A percentile compares a stretch with the other conserved stretches of the same genome.
Evolutionary conservation across 2,113 vertebrate genomes (phyloP).

Genomic region (Castor canadensis): DNA sequence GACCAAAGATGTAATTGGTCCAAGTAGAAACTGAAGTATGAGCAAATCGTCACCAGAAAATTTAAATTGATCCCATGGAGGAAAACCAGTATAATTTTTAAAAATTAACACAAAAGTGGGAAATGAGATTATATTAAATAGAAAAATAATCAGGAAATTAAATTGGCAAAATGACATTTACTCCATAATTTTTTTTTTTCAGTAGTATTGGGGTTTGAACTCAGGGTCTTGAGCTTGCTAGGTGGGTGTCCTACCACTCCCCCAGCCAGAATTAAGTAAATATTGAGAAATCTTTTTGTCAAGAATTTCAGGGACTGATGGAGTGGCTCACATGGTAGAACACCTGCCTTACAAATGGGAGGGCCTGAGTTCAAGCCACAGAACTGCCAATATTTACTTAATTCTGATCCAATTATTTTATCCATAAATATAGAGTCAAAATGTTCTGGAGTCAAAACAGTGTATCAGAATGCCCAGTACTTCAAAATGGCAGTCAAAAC

Average conservation of each 20-base stretch:
- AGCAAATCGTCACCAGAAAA: constrained; percentile 13
- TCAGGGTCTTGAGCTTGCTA: no score
- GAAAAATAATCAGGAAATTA: no score
- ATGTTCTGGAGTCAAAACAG: background rate
- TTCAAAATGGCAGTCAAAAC: background rate
- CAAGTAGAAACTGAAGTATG: background rate
- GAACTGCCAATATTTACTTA: constrained; percentile 15
- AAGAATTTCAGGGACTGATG: no score
- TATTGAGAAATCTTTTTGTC: no score
- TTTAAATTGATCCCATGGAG: background rate
- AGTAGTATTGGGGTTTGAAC: no score
- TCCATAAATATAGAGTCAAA: background rate
- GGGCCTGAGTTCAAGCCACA: no score
- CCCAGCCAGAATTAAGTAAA: no score
- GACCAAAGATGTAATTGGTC: background rate
- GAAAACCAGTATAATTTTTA: background rate
- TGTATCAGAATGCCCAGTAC: background rate
- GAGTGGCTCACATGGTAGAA: no score
- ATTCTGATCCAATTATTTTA: background rate
- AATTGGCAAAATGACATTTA: no score
- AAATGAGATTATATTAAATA: background rate
- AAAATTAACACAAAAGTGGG: background rate
- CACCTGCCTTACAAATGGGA: background rate
- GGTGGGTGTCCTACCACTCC: no score
- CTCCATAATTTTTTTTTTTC: no score